Evolutionary conservation across 2,888 invertebrate genomes (phyloP).

Genomic region (Agrochola lota): DNA sequence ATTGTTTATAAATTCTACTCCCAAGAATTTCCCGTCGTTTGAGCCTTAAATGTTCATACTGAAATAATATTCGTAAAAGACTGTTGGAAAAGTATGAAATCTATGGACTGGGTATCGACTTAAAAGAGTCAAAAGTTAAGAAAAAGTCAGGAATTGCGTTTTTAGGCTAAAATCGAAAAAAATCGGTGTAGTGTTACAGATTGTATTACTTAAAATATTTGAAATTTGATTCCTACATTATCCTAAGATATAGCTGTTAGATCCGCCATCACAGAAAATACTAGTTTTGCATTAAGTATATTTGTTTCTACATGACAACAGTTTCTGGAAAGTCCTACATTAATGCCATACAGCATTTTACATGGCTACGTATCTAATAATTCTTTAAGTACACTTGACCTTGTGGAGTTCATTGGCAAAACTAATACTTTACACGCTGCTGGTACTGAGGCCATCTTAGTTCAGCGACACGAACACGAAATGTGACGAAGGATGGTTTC

Average conservation of each 20-base stretch:
- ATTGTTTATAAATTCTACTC: slow-evolving; percentile 44
- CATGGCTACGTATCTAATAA: slow-evolving; percentile 50
- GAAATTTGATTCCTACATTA: not conserved
- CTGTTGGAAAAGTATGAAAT: not conserved
- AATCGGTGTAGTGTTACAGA: not conserved
- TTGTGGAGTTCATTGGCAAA: slow-evolving; percentile 77
- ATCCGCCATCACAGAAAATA: slow-evolving; percentile 4
- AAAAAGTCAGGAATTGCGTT: not conserved
- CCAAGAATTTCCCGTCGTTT: not conserved
- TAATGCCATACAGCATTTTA: slow-evolving; percentile 30
- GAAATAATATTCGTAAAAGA: slow-evolving; percentile 15
- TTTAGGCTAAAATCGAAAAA: not conserved
- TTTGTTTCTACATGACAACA: slow-evolving; percentile 16
- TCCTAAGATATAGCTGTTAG: slow-evolving; percentile 5
- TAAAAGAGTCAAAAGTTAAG: not conserved
- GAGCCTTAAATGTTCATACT: slow-evolving; percentile 1
- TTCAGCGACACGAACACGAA: slow-evolving; percentile 68
- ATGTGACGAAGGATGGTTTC: slow-evolving; percentile 58
- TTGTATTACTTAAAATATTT: not conserved
- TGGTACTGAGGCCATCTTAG: slow-evolving; percentile 55
- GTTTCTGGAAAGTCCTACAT: slow-evolving; percentile 52
- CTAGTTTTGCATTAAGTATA: slow-evolving; percentile 18
- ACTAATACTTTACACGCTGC: slow-evolving; percentile 68
- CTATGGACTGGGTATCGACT: not conserved
- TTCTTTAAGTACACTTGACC: slow-evolving; percentile 70